phyloP scores from a whole-genome alignment of 2,888 invertebrate species.

The Cheilosia soror region DNA sequence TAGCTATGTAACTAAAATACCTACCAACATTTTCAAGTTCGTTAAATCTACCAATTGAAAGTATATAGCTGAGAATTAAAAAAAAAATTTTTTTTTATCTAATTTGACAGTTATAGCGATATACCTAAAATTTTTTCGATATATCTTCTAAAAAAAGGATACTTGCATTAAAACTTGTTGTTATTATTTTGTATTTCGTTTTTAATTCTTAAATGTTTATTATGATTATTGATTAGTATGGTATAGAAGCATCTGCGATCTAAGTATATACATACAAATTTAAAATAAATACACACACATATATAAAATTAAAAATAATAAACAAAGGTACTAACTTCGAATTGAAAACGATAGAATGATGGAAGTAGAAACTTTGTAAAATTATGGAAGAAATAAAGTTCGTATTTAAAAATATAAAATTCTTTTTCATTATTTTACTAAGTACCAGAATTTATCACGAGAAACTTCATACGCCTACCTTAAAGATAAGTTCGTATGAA shows the following conservation, averaged over 20 bases:
- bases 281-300: slow-evolving; percentile 40
- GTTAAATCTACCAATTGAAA: slow-evolving; percentile 8
- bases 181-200: slow-evolving; percentile 45
- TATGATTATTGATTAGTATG: slow-evolving; percentile 41
- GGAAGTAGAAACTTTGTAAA: slow-evolving; percentile 66
- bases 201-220: slow-evolving; percentile 51
- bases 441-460: background rate
- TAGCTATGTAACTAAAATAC: slow-evolving; percentile 15
- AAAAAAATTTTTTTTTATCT: no score
- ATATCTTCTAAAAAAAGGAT: no score
- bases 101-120: no score
- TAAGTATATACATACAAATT: slow-evolving; percentile 60
- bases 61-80: no score
- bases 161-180: slow-evolving; percentile 12
- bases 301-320: slow-evolving; percentile 37
- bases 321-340: slow-evolving; percentile 54
- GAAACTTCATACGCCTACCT: no score
- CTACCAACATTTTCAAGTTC: background rate
- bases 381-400: slow-evolving; percentile 74
- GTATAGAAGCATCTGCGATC: slow-evolving; percentile 52
- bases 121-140: no score
- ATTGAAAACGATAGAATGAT: slow-evolving; percentile 56
- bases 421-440: slow-evolving; percentile 20
- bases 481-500: no score
- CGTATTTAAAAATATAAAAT: slow-evolving; percentile 60